Percentiles rank a stretch among this genome's conserved stretches.
These are phyloP conservation scores for Orius laevigatus DNA, from an alignment of 1,140 invertebrate genomes.

Conservation along the genomic window DNA sequence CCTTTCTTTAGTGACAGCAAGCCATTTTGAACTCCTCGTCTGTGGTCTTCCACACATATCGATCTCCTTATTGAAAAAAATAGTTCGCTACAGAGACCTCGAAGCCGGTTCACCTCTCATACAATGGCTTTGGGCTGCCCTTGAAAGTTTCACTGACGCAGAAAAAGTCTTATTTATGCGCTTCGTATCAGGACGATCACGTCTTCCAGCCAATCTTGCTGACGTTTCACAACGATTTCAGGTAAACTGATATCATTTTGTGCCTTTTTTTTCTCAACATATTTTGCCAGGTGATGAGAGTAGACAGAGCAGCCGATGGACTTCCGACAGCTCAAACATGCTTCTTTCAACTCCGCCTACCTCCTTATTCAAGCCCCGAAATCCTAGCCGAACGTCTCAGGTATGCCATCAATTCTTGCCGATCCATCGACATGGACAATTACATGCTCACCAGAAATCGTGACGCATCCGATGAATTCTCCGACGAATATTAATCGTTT, in stretches of 20 bases:
- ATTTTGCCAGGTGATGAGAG: slow-evolving; percentile 33
- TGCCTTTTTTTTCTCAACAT: neutral
- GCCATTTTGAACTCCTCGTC: slow-evolving; percentile 44
- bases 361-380: slow-evolving; percentile 40
- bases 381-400: slow-evolving; percentile 43
- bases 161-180: slow-evolving; percentile 50
- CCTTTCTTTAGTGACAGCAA: slow-evolving; percentile 39
- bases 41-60: slow-evolving; percentile 49
- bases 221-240: slow-evolving; percentile 51
- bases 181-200: slow-evolving; percentile 48
- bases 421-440: slow-evolving; percentile 57
- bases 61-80: slow-evolving; percentile 40
- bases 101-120: slow-evolving; percentile 42
- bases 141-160: slow-evolving; percentile 43
- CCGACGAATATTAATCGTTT: slow-evolving; percentile 27
- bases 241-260: slow-evolving; percentile 25
- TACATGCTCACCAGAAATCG: slow-evolving; percentile 50
- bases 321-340: slow-evolving; percentile 51
- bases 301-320: slow-evolving; percentile 40
- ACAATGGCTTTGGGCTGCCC: slow-evolving; percentile 46
- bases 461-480: slow-evolving; percentile 31
- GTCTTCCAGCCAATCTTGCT: slow-evolving; percentile 45
- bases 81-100: slow-evolving; percentile 47
- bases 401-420: slow-evolving; percentile 51
- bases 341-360: slow-evolving; percentile 53